Conservation (phyloP, 2,113 vertebrate species). For the Platycercus adscitus region DNA sequence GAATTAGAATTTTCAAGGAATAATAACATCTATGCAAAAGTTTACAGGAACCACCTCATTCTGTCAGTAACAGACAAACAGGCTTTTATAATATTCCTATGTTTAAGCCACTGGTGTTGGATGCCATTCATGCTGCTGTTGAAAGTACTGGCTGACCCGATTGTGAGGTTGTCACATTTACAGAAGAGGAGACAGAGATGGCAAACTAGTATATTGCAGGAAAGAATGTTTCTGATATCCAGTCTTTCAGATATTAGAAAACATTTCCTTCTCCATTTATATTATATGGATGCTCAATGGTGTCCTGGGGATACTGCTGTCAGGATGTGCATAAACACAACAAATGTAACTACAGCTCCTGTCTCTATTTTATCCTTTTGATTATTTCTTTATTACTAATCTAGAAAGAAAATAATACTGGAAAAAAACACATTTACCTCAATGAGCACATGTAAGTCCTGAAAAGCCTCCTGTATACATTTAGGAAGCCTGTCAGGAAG, state of each 20-base stretch:
- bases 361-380: not conserved
- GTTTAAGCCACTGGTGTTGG: not conserved
- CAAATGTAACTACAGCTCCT: not conserved
- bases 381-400: not conserved
- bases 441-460: not conserved
- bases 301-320: not conserved
- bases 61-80: not conserved
- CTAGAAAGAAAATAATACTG: not conserved
- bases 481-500: not conserved
- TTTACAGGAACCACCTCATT: not conserved
- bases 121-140: not conserved
- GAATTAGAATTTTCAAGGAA: not conserved
- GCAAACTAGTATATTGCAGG: not conserved
- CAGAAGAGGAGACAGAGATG: not conserved
- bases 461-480: not conserved
- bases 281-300: not conserved
- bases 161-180: not conserved
- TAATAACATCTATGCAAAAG: not conserved
- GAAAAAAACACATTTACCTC: not conserved
- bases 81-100: not conserved
- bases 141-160: not conserved
- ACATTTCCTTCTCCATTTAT: not conserved
- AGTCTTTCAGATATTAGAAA: not conserved
- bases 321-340: not conserved
- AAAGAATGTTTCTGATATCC: not conserved